Evolutionary conservation across 2,888 invertebrate species (phyloP), one percentile per base, ranked within the genome.

Genomic region (Dryadula phaetusa): DNA sequence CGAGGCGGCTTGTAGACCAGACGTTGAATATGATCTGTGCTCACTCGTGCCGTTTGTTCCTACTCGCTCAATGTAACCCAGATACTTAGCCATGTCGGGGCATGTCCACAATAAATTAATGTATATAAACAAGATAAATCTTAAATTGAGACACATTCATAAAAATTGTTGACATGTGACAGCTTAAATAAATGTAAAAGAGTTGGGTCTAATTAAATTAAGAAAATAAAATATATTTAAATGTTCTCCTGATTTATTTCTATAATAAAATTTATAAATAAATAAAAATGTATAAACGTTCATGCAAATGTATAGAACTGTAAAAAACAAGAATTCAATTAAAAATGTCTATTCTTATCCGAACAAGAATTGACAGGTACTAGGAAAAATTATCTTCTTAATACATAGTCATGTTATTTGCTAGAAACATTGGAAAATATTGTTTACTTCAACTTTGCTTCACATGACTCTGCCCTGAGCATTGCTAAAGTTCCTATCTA

Each of bases 11-110:
- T 74, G 74, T 75, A 75, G 75, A 77, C 77, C 72, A 75, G 75
- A 77, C 77, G 72, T 75, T 74, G 70, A 73, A 73, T 74, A 76
- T 78, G 77, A 78, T 77, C 74, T 74, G 72, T 75, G 69, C 73
- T 74, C 75, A 75, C 71, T 73, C 71, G 71, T 67, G 72, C 75
- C 74, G 68, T 76, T 75, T 74, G 72, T 78, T 76, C 74, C 75
- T 73, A 74, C 70, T 72, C 71, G 70, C 69, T 69, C 77, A 75
- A 75, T 75, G 74, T 74, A 75, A 70, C 72, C 67, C 62, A 71
- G 70, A 64, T 72, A 72, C 72, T 66, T 72, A 73, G 70, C 66
- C 71, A 71, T 67, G 66, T 70, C 69, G 69, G 64, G 47, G 44
- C 64, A 69, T 69, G 53, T 67, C 66, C 66, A 56, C 62, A 62